These are phyloP conservation scores for Xylota segnis DNA, from an alignment of 2,888 invertebrate species.

Conservation along the genomic window DNA sequence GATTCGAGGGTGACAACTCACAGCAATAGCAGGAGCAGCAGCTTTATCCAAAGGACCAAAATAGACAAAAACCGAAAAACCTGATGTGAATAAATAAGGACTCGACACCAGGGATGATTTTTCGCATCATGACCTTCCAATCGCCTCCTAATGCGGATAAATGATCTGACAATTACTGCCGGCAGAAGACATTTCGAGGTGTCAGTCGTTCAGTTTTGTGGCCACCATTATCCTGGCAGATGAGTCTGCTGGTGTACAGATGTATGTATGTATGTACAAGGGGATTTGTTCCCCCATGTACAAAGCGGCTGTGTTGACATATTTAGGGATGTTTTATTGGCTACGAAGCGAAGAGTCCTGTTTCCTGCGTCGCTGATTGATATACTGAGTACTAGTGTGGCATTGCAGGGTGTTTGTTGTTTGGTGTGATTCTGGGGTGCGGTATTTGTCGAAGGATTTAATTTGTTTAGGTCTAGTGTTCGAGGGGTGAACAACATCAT, in stretches of 20 bases:
- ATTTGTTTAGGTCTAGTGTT: constrained; percentile 27
- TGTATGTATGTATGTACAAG: constrained; percentile 8
- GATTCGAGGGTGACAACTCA: constrained; percentile 63
- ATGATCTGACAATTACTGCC: constrained; percentile 83
- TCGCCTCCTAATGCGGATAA: constrained; percentile 82
- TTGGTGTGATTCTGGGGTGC: constrained; percentile 19
- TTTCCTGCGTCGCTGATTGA: constrained; percentile 65
- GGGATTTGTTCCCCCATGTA: constrained; percentile 28
- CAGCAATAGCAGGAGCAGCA: constrained; percentile 14
- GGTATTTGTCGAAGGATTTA: constrained; percentile 56
- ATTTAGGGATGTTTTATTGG: constrained; percentile 76
- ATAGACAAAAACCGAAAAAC: constrained; percentile 64
- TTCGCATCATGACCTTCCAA: constrained; percentile 76
- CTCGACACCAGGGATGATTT: constrained; percentile 67
- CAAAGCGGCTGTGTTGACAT: constrained; percentile 68
- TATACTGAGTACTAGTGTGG: constrained; percentile 22
- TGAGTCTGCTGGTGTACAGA: constrained; percentile 61
- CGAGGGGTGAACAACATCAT: constrained; percentile 4
- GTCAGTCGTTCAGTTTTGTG: constrained; percentile 75
- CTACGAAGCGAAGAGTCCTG: constrained; percentile 65
- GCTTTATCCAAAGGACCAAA: constrained; percentile 38
- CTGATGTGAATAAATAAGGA: constrained; percentile 73
- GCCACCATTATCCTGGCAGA: constrained; percentile 74
- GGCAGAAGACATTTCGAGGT: constrained; percentile 71
- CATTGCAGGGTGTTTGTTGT: constrained; percentile 27